Evolutionary conservation across 2,888 invertebrate species (phyloP).

Genomic region (Adela reaumurella): DNA sequence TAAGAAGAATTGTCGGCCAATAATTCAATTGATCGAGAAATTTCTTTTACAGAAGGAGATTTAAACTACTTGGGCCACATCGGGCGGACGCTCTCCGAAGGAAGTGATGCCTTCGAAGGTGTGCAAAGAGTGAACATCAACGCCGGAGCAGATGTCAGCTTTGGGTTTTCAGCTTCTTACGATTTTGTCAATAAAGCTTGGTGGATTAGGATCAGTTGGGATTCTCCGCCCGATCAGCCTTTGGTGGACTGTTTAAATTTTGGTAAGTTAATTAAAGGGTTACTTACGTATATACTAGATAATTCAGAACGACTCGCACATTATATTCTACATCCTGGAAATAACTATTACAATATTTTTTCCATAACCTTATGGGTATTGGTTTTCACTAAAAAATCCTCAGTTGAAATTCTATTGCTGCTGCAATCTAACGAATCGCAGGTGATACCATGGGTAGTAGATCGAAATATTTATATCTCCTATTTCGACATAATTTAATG

Average conservation of each 20-base stretch:
- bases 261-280: slow-evolving; percentile 19
- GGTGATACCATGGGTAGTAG: no score
- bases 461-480: no score
- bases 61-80: background rate
- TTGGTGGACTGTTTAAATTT: slow-evolving; percentile 51
- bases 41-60: background rate
- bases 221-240: slow-evolving; percentile 32
- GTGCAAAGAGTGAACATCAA: background rate
- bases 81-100: background rate
- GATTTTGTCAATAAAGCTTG: slow-evolving; percentile 26
- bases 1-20: no score
- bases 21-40: no score
- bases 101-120: background rate
- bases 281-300: background rate
- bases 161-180: slow-evolving; percentile 8
- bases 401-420: no score
- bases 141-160: background rate
- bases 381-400: no score
- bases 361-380: no score
- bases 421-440: no score
- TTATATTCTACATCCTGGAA: background rate
- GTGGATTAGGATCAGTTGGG: slow-evolving; percentile 31
- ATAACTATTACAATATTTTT: no score
- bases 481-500: no score
- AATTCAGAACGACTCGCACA: background rate